Percentiles rank a stretch among this genome's conserved stretches.
Conservation (phyloP, 2,888 invertebrate species). For the Polymixis lichenea region DNA sequence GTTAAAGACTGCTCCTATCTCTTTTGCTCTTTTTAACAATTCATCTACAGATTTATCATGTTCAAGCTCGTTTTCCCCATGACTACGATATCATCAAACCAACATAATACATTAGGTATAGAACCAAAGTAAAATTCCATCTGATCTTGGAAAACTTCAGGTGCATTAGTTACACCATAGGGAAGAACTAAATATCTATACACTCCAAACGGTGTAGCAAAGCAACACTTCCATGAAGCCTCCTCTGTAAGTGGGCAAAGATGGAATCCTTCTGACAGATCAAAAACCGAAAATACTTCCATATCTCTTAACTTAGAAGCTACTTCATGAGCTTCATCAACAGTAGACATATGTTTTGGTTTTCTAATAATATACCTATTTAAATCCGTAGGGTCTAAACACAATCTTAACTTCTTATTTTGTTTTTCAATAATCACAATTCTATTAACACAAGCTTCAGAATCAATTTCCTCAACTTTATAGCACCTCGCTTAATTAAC, state of each 20-base stretch:
- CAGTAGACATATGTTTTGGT: conserved; percentile 5
- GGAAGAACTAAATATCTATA: conserved; percentile 48
- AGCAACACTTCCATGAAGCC: conserved; percentile 37
- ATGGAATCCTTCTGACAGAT: conserved; percentile 40
- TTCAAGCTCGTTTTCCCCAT: conserved; percentile 11
- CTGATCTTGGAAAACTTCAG: conserved; percentile 38
- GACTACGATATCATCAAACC: conserved; percentile 6
- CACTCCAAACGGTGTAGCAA: conserved; percentile 49
- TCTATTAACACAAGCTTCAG: neutral
- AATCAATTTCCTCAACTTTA: no score
- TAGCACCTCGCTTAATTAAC: no score
- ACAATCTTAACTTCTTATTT: conserved; percentile 4
- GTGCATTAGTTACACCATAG: conserved; percentile 49
- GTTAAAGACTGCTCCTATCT: conserved; percentile 11
- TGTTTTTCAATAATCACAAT: conserved; percentile 6
- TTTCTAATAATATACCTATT: conserved; percentile 3
- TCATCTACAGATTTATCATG: conserved; percentile 8
- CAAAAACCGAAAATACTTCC: conserved; percentile 36
- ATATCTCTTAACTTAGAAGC: conserved; percentile 5
- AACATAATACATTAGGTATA: neutral
- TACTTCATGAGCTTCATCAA: conserved; percentile 12
- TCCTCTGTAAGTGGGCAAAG: conserved; percentile 22
- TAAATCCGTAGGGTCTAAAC: conserved; percentile 3
- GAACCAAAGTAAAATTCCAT: conserved; percentile 9
- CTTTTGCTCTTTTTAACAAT: conserved; percentile 4